Conservation (phyloP, 2,888 invertebrate species). For the Phymatocera aterrima region DNA sequence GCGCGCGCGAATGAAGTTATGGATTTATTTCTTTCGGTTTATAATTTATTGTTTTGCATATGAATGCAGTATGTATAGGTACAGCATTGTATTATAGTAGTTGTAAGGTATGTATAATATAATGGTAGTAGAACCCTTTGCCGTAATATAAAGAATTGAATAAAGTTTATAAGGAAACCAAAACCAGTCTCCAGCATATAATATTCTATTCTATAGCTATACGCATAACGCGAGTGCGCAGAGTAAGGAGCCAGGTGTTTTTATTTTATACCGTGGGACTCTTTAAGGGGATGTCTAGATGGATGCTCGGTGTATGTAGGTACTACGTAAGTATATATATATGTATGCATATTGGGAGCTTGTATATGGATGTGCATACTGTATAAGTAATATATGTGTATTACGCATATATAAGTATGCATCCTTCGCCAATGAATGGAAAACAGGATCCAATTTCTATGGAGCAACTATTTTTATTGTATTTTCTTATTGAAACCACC, state of each 20-base stretch:
- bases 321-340: too few species aligned
- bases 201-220: too few species aligned
- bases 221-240: constrained; percentile 47
- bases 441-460: constrained; percentile 71
- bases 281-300: constrained; percentile 65
- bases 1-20: constrained; percentile 64
- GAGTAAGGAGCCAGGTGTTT: constrained; percentile 66
- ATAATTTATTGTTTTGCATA: constrained; percentile 73
- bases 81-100: constrained; percentile 22
- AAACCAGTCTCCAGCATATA: constrained; percentile 55
- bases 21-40: constrained; percentile 69
- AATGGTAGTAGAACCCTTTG: constrained; percentile 64
- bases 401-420: constrained; percentile 16
- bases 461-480: constrained; percentile 65
- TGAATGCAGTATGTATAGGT: constrained; percentile 60
- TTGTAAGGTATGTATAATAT: constrained; percentile 56
- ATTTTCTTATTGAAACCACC: constrained; percentile 66
- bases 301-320: constrained; percentile 66
- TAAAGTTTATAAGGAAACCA: constrained; percentile 70
- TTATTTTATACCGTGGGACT: constrained; percentile 69
- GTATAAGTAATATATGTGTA: neutral
- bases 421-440: constrained; percentile 64
- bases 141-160: constrained; percentile 71
- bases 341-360: constrained; percentile 43
- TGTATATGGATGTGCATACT: constrained; percentile 48